These are phyloP conservation scores for Pristiophorus japonicus DNA, from an alignment of 2,113 vertebrate genomes.

Conservation along the genomic window DNA sequence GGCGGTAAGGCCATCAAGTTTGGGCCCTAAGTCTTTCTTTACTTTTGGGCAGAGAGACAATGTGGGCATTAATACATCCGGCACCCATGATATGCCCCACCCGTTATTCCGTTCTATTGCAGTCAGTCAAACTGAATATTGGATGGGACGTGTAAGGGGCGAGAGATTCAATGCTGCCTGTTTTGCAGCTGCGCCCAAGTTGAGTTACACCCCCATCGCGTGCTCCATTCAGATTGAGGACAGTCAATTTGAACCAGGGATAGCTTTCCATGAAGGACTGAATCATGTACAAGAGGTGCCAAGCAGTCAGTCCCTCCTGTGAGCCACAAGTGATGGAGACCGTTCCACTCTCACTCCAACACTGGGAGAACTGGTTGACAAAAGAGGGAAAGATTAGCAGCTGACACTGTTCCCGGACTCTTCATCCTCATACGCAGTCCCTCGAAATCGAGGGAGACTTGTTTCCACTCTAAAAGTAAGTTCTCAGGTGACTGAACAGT, in stretches of 20 bases:
- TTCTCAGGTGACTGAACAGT: too few relatives aligned
- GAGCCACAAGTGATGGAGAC: background rate
- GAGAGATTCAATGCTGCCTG: background rate
- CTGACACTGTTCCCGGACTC: too few relatives aligned
- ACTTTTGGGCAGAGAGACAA: too few relatives aligned
- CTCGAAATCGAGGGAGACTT: too few relatives aligned
- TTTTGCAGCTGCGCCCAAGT: background rate
- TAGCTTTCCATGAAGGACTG: background rate
- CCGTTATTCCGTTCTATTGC: background rate
- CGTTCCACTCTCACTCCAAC: background rate
- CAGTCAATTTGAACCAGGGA: background rate
- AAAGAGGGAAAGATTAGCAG: too few relatives aligned
- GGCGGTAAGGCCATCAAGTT: too few relatives aligned
- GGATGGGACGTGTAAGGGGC: background rate
- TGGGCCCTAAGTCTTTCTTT: too few relatives aligned
- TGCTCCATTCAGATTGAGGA: background rate
- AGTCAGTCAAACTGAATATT: background rate
- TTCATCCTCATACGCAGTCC: too few relatives aligned
- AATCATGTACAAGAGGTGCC: background rate
- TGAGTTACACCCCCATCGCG: background rate
- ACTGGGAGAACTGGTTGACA: background rate
- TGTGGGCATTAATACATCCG: too few relatives aligned
- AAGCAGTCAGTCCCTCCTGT: background rate
- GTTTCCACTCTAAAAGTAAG: too few relatives aligned
- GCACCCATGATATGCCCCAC: background rate